Percentiles rank a stretch among this genome's conserved stretches.
Conservation (phyloP, 2,113 vertebrate genomes). For the Micromys minutus region DNA sequence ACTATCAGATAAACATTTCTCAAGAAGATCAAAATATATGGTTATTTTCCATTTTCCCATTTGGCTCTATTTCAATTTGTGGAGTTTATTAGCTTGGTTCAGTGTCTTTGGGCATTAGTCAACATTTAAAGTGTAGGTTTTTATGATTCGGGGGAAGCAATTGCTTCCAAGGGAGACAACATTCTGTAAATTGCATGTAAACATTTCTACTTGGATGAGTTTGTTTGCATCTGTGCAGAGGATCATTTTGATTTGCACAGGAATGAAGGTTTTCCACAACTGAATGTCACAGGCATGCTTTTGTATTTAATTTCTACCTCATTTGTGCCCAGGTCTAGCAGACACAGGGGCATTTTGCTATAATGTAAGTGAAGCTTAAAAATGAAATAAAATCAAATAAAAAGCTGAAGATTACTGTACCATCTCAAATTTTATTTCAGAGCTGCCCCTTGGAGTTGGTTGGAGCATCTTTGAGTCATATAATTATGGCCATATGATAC, state of each 20-base stretch:
- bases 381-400: slow-evolving; percentile 78
- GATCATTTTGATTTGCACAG: slow-evolving; percentile 82
- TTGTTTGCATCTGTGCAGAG: slow-evolving; percentile 79
- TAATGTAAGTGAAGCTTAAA: slow-evolving; percentile 74
- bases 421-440: slow-evolving; percentile 70
- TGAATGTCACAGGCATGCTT: slow-evolving; percentile 34
- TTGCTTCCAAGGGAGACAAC: slow-evolving; percentile 82
- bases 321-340: slow-evolving; percentile 76
- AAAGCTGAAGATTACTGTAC: slow-evolving; percentile 63
- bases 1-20: slow-evolving; percentile 75
- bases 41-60: slow-evolving; percentile 75
- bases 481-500: slow-evolving; percentile 44
- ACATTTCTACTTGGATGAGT: slow-evolving; percentile 82
- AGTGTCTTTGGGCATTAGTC: slow-evolving; percentile 80
- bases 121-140: slow-evolving; percentile 81
- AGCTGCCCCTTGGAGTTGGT: slow-evolving; percentile 45
- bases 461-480: slow-evolving; percentile 36
- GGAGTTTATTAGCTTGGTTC: slow-evolving; percentile 78
- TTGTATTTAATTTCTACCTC: slow-evolving; percentile 78
- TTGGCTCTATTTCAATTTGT: slow-evolving; percentile 77
- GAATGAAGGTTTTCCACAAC: slow-evolving; percentile 75
- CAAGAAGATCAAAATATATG: slow-evolving; percentile 70
- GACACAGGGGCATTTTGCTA: slow-evolving; percentile 72
- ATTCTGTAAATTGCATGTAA: slow-evolving; percentile 83
- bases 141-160: slow-evolving; percentile 77